These are phyloP conservation scores for Pygoscelis antarcticus DNA, from an alignment of 2,113 vertebrate genomes.

Conservation along the genomic window DNA sequence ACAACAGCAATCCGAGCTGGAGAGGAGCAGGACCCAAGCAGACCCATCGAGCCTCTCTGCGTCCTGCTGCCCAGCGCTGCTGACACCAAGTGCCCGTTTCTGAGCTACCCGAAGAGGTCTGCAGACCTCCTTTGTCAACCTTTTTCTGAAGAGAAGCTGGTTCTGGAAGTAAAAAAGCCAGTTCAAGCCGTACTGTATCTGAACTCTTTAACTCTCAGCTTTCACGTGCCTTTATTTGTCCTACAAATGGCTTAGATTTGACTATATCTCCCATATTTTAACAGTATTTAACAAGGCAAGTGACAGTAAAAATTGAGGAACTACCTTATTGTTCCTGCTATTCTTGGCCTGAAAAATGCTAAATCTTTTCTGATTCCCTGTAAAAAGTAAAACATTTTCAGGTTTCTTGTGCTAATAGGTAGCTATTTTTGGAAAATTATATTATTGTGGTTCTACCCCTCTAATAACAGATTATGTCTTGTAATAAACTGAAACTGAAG, in stretches of 20 bases:
- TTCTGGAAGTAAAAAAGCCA: not conserved
- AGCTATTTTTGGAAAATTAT: not conserved
- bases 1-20: not conserved
- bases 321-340: not conserved
- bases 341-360: not conserved
- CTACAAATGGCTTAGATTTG: not conserved
- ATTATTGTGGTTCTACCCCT: not conserved
- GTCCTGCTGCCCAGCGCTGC: not conserved
- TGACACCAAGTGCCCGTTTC: too few species aligned
- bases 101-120: not conserved
- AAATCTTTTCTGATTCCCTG: not conserved
- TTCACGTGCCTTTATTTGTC: not conserved
- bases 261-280: not conserved
- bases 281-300: not conserved
- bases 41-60: not conserved
- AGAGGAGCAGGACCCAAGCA: not conserved
- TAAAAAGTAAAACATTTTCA: not conserved
- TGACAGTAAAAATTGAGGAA: not conserved
- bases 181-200: rapidly evolving
- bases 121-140: not conserved
- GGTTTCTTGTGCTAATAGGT: not conserved
- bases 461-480: not conserved
- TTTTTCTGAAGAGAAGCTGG: not conserved
- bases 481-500: not conserved
- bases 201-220: not conserved